Percentiles rank a stretch among this genome's conserved stretches.
These are phyloP conservation scores for Oreochromis spilurus DNA, from an alignment of 2,113 vertebrate genomes.

Conservation along the genomic window DNA sequence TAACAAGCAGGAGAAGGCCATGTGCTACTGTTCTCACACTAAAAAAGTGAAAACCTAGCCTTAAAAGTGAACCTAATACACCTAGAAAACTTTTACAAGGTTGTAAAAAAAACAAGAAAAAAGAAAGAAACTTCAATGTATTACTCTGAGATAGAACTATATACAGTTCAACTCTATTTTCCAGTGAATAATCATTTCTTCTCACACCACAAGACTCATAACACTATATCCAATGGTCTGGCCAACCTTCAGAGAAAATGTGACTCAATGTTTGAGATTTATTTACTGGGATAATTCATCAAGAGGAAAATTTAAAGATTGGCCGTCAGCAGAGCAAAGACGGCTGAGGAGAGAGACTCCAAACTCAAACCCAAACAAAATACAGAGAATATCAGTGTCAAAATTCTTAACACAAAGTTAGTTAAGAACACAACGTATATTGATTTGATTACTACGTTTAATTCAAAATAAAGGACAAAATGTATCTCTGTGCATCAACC, in stretches of 20 bases:
- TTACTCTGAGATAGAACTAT: neutral
- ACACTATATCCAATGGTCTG: neutral
- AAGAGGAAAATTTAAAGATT: constrained; percentile 7
- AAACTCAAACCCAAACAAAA: neutral
- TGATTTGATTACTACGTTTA: neutral
- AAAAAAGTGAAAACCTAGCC: neutral
- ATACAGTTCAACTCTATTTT: neutral
- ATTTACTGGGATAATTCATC: neutral
- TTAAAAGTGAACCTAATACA: neutral
- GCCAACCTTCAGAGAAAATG: neutral
- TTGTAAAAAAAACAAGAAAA: neutral
- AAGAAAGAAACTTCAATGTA: neutral
- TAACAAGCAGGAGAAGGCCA: neutral
- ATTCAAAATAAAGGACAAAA: neutral
- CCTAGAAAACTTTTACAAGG: neutral
- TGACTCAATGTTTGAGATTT: neutral
- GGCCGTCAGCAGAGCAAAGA: neutral
- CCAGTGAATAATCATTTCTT: neutral
- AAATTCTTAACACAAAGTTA: neutral
- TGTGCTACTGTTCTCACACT: constrained; percentile 16
- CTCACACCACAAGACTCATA: neutral
- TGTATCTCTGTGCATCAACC: neutral
- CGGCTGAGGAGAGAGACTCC: neutral
- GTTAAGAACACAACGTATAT: neutral
- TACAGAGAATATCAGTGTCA: neutral